A percentile compares a stretch with the other conserved stretches of the same genome.
These are phyloP conservation scores for Varanus salvator DNA, from an alignment of 2,113 vertebrate species.

Conservation along the genomic window DNA sequence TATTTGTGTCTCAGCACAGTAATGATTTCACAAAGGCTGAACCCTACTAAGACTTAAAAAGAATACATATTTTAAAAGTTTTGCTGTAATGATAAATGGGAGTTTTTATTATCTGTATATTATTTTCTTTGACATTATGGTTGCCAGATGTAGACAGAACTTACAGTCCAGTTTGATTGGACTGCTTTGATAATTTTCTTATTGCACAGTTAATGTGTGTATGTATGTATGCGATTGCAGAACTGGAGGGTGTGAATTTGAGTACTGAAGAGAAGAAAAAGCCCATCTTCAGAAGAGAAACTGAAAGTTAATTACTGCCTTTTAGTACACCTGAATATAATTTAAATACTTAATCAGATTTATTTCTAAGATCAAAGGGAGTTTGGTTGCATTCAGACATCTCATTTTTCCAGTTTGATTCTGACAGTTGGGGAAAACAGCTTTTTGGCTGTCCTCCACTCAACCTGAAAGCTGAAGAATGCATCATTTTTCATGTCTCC, in stretches of 20 bases:
- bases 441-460: background rate
- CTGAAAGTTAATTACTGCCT: constrained; percentile 63
- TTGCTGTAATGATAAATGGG: constrained; percentile 65
- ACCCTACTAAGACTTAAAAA: constrained; percentile 51
- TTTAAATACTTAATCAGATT: constrained; percentile 59
- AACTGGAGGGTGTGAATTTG: constrained; percentile 52
- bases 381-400: constrained; percentile 21
- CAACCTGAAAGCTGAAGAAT: background rate
- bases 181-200: constrained; percentile 67
- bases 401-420: background rate
- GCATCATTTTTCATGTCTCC: background rate
- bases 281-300: constrained; percentile 61
- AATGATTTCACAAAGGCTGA: constrained; percentile 45
- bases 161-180: constrained; percentile 61
- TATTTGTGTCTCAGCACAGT: constrained; percentile 19
- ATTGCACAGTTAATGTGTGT: constrained; percentile 52
- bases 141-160: constrained; percentile 58
- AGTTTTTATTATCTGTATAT: constrained; percentile 61
- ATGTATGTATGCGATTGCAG: constrained; percentile 59
- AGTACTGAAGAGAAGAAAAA: constrained; percentile 41
- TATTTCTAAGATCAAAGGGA: constrained; percentile 63
- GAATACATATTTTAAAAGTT: constrained; percentile 42
- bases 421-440: background rate
- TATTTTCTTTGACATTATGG: constrained; percentile 51
- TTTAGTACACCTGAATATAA: constrained; percentile 66